Evolutionary conservation across 2,113 vertebrate genomes (phyloP).

Genomic region (Sylvilagus bachmani): DNA sequence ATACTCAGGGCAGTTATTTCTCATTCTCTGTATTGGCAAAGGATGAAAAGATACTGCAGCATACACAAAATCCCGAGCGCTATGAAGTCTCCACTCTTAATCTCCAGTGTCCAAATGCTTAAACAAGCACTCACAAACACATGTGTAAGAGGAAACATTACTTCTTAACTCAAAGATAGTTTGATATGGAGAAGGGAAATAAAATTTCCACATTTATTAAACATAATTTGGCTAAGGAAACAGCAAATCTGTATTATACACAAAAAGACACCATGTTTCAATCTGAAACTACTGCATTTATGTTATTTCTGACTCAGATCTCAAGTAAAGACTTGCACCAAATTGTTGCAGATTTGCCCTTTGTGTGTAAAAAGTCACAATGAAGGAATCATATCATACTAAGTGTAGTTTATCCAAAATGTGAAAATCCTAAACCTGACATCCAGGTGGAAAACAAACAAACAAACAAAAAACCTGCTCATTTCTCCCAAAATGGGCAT

Average conservation of each 20-base stretch:
- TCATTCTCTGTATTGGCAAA: conserved; percentile 38
- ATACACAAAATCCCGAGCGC: not conserved
- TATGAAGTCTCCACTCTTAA: not conserved
- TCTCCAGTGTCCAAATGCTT: not conserved
- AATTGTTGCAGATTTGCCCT: not conserved
- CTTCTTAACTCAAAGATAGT: not conserved
- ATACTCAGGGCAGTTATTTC: not conserved
- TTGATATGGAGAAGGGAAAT: not conserved
- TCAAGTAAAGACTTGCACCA: not conserved
- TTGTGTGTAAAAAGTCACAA: not conserved
- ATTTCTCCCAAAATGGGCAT: not conserved
- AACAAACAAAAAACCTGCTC: not conserved
- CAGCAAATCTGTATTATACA: not conserved
- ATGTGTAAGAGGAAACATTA: not conserved
- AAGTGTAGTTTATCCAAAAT: not conserved
- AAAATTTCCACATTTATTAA: not conserved
- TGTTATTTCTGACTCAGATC: not conserved
- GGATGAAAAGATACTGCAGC: not conserved
- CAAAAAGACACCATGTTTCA: not conserved
- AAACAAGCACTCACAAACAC: not conserved
- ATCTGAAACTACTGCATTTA: not conserved
- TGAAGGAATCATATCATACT: not conserved
- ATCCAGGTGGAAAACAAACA: not conserved
- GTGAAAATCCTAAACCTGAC: not conserved
- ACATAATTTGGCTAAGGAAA: not conserved